Base-by-base conservation (phyloP, 1,140 invertebrate species). In the Cydia pomonella region DNA sequence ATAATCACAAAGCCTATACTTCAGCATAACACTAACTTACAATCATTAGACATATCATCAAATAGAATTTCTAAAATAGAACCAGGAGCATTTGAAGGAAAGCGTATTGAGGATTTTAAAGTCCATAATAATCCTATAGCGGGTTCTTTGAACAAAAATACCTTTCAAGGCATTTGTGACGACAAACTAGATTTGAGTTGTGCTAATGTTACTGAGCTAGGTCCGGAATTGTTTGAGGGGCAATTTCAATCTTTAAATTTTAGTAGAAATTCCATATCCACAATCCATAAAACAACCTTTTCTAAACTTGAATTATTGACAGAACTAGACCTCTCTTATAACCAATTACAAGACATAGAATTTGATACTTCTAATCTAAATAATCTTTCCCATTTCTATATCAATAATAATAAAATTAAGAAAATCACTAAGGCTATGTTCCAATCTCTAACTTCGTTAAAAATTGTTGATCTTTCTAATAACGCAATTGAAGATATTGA, bases 81-180 rank as follows among this genome's bases (percentile, higher is more conserved):
- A 69, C 64, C 64, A 6, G 64, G 64, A 33, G 9, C 64, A 7
- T 69, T 69, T 21, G 64, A 69, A 69, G 64, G 64, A 10, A 69
- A 69, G 29, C 16, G n/a, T 9, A 69, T 69, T 69, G 29, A 29
- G 4, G 27, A 69, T 18, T 69, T 69, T 69, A 69, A 33, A 33
- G 29, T 69, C 29, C 29, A 38, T 18, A 69, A 69, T 18, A 69
- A 69, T 69, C 27, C 13, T 3, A 18, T 69, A 3, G 6, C 64
- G 3, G 64, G 64, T 41, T 7, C 27, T 5, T 69, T 69, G n/a
- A 7, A 18, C 12, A 33, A 69, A 33, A 69, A 69, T 2, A 69
- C 64, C n/a, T 69, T 69, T 38, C 64, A 23, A 69, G 64, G 64
- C 18, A 69, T 69, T 33, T 69, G n/a, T 33, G 64, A 21, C n/a